Percentiles rank a stretch among this genome's conserved stretches.
These are phyloP conservation scores for Pseudonaja textilis DNA, from an alignment of 2,113 vertebrate species.

Conservation along the genomic window DNA sequence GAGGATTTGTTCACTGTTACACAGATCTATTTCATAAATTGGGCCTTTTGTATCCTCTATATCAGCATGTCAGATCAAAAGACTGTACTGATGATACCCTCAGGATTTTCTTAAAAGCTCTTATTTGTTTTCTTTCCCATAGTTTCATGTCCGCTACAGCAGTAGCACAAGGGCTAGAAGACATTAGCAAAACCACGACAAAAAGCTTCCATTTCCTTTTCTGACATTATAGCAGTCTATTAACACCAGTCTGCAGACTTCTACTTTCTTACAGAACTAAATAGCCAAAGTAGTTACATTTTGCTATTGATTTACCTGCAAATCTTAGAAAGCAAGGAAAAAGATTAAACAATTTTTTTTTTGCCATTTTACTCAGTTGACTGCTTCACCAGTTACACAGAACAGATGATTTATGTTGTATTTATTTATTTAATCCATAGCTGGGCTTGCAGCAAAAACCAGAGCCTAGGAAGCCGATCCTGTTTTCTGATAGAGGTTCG, in stretches of 20 bases:
- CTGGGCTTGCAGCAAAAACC: neutral
- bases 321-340: neutral
- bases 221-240: neutral
- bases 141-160: neutral
- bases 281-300: neutral
- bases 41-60: neutral
- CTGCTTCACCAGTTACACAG: slow-evolving; percentile 43
- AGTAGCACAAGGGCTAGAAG: neutral
- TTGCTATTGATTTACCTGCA: slow-evolving; percentile 2
- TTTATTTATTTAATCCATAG: neutral
- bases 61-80: neutral
- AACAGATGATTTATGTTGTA: slow-evolving; percentile 48
- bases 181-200: neutral
- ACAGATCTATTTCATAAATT: neutral
- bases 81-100: neutral
- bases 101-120: neutral
- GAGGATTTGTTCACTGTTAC: neutral
- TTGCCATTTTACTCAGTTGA: slow-evolving; percentile 43
- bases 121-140: neutral
- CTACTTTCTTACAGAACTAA: neutral
- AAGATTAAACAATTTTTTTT: slow-evolving; percentile 11
- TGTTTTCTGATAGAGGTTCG: slow-evolving; percentile 63
- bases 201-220: neutral
- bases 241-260: neutral
- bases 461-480: slow-evolving; percentile 52